Conservation (phyloP, 2,888 invertebrate species). For the Lasioglossum marginatum region DNA sequence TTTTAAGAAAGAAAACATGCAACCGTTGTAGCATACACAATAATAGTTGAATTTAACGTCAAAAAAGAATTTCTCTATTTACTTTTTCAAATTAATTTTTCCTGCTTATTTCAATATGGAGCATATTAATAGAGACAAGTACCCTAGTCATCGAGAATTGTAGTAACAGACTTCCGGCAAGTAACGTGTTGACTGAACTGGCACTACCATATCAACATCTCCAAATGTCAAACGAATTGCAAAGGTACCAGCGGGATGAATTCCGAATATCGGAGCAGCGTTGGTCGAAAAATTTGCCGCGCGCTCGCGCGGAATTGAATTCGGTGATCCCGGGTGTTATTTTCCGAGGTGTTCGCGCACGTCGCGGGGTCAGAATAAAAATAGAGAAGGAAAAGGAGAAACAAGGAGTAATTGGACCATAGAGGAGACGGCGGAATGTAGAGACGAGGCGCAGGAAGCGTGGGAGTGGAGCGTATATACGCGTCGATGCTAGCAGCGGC, state of each 20-base stretch:
- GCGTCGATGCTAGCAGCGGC: slow-evolving; percentile 47
- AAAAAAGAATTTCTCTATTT: too few species aligned
- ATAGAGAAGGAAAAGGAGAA: background rate
- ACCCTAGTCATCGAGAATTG: background rate
- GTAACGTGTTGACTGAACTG: background rate
- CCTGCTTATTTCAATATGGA: background rate
- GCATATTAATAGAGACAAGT: background rate
- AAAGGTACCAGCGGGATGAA: background rate
- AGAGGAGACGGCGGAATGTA: slow-evolving; percentile 54
- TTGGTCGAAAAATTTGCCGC: background rate
- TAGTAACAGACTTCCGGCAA: background rate
- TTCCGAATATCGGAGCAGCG: background rate
- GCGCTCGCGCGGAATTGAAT: background rate
- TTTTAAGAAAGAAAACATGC: background rate
- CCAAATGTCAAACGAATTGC: too few species aligned
- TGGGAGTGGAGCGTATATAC: slow-evolving; percentile 69
- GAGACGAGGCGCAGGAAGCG: slow-evolving; percentile 69
- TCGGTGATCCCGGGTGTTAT: background rate
- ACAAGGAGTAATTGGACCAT: slow-evolving; percentile 53
- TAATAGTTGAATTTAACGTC: too few species aligned
- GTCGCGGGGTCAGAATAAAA: background rate
- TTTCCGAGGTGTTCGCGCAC: background rate
- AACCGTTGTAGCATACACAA: background rate
- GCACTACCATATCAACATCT: background rate
- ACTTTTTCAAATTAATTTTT: background rate